phyloP scores from a whole-genome alignment of 2,113 vertebrate genomes.

The Sylvietta virens region DNA sequence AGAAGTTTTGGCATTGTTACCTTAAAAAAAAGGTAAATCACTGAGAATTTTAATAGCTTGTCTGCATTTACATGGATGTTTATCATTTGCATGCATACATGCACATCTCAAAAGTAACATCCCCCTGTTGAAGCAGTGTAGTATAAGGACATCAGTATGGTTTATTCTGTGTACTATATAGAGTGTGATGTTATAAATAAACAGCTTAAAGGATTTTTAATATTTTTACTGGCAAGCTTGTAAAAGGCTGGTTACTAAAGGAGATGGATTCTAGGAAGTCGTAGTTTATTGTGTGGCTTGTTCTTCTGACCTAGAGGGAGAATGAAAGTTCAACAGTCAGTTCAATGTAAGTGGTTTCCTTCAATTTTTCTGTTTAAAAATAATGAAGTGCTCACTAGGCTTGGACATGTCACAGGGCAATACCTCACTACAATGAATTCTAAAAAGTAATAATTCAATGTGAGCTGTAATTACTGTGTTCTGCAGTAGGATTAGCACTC shows the following conservation, averaged over 20 bases:
- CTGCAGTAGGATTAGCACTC: conserved; percentile 18
- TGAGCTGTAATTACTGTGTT: conserved; percentile 33
- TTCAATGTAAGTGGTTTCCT: neutral
- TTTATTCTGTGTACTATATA: neutral
- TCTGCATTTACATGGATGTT: neutral
- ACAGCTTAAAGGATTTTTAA: neutral
- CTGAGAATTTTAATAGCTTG: neutral
- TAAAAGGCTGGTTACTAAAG: neutral
- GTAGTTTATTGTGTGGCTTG: neutral
- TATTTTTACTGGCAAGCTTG: neutral
- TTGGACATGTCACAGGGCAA: neutral
- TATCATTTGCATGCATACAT: neutral
- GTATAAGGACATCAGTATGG: neutral
- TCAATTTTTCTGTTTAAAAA: conserved; percentile 20
- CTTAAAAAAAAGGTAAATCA: neutral
- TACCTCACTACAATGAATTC: conserved; percentile 26
- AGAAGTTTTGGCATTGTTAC: neutral
- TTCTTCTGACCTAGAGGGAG: neutral
- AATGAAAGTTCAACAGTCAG: neutral
- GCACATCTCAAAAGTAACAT: neutral
- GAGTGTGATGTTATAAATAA: neutral
- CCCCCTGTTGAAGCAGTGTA: neutral
- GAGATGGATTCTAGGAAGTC: neutral
- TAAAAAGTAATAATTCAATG: conserved; percentile 30
- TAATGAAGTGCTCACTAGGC: neutral